Percentiles rank a stretch among this genome's conserved stretches.
Conservation (phyloP, 2,888 invertebrate genomes). For the Hyalella azteca region DNA sequence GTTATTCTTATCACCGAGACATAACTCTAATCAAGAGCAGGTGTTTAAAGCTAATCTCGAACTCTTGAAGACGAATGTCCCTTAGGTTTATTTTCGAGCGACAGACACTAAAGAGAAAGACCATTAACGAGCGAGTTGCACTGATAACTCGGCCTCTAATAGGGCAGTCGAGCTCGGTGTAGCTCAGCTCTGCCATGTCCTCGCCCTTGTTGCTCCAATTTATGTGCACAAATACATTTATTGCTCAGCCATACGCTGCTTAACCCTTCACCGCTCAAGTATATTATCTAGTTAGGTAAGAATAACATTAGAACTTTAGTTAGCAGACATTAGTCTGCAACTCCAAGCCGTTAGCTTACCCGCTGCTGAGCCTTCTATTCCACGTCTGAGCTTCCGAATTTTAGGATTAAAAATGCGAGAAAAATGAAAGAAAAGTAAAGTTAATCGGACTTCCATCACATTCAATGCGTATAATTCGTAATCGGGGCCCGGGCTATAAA, state of each 20-base stretch:
- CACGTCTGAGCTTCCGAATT: no score
- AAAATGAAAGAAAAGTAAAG: no score
- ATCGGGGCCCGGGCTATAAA: no score
- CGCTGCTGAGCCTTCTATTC: no score
- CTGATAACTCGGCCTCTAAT: constrained; percentile 25
- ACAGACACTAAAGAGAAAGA: background rate
- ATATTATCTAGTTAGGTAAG: no score
- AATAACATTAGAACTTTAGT: no score
- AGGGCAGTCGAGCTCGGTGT: background rate
- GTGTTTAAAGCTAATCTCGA: constrained; percentile 34
- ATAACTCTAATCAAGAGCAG: constrained; percentile 26
- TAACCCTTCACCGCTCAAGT: no score
- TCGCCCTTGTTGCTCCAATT: constrained; percentile 28
- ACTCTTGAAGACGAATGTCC: constrained; percentile 15
- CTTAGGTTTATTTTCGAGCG: background rate
- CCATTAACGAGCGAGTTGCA: constrained; percentile 4
- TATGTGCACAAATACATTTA: constrained; percentile 25
- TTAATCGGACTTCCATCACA: no score
- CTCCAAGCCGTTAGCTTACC: no score
- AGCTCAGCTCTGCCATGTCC: constrained; percentile 15
- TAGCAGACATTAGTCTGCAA: no score
- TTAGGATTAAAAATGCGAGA: no score
- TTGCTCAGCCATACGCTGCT: background rate
- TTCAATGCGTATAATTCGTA: no score
- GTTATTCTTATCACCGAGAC: constrained; percentile 18